Evolutionary conservation across 1,140 invertebrate genomes (phyloP), one percentile per base, ranked within the genome.

Genomic region (Laupala kohalensis): DNA sequence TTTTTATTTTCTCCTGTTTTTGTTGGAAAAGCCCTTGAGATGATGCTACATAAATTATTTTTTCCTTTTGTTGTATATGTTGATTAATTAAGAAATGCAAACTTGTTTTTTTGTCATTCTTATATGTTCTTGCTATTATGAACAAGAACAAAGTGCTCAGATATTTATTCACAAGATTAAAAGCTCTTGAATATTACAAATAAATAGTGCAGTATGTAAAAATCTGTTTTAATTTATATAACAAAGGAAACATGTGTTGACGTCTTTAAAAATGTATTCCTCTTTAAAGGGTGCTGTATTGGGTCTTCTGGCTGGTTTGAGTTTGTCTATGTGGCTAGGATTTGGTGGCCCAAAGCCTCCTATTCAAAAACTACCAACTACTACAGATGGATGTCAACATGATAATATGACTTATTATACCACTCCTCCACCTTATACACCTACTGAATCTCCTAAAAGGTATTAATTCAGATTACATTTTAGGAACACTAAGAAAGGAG

Each of bases 271-370:
- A n/a, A n/a, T n/a, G n/a, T n/a, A n/a, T n/a, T 69, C 26, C 19
- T 74, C 25, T 19, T 30, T 70, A 27, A 77, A 87, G 85, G 92
- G 94, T 67, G 89, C 87, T 0, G 80, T 92, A 23, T 76, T 80
- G 9, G 92, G 88, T 0, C 79, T 92, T 9, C 19, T 90, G 2
- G 76, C 79, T 13, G 88, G 91, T 6, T 80, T 97, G 65, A 78
- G 81, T 0, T 79, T 95, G 70, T 88, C 88, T 19, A 84, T 94
- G 19, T 95, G 91, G 92, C 90, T 95, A 71, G 93, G 91, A 68
- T 94, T 96, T 78, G 93, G 93, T 0, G 85, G 86, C 30, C 90
- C 92, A 0, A 89, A 89, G 74, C 91, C 92, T 0, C 77, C 81
- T 0, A 73, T 83, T 5, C 75, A 78, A 0, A 81, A 79, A n/a